A percentile compares a stretch with the other conserved stretches of the same genome.
Conservation (phyloP, 2,797 vertebrate genomes). For the Moxostoma hubbsi region DNA sequence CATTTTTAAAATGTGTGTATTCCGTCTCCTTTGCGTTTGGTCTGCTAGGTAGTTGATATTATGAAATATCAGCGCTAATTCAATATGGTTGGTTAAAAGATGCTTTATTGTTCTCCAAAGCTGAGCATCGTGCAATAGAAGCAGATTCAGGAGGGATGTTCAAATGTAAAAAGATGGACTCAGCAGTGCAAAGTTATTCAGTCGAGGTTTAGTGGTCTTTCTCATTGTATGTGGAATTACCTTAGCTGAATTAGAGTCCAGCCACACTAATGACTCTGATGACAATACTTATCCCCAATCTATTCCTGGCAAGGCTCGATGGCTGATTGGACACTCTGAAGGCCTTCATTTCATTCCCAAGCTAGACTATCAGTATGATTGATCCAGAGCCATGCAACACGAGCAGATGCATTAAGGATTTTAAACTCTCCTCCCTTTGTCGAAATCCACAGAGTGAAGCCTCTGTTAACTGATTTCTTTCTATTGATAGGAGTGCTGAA, state of each 20-base stretch:
- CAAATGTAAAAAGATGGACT: constrained; percentile 40
- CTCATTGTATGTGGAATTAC: constrained; percentile 60
- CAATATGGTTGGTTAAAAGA: constrained; percentile 22
- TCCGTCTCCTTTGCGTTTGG: neutral
- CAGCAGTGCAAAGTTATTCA: constrained; percentile 44
- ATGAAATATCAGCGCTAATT: constrained; percentile 51
- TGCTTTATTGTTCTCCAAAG: constrained; percentile 23
- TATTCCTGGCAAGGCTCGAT: constrained; percentile 49
- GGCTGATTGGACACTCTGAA: constrained; percentile 30
- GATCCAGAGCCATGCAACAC: constrained; percentile 47
- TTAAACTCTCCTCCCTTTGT: constrained; percentile 11
- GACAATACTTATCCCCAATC: constrained; percentile 68
- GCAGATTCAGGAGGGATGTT: constrained; percentile 20
- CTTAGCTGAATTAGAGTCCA: constrained; percentile 62
- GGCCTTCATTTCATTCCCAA: constrained; percentile 59
- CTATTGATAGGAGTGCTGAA: neutral
- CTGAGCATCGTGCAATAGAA: constrained; percentile 28
- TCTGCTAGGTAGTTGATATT: constrained; percentile 9
- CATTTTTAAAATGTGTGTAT: neutral
- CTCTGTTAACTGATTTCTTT: neutral
- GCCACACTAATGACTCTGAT: constrained; percentile 63
- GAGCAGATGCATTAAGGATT: constrained; percentile 38
- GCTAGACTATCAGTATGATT: constrained; percentile 52
- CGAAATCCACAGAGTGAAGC: neutral
- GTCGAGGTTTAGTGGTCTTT: constrained; percentile 41